Conservation (phyloP, 30 jellyfish, hydroid and myxozoan genomes). For the Cassiopea xamachana region DNA sequence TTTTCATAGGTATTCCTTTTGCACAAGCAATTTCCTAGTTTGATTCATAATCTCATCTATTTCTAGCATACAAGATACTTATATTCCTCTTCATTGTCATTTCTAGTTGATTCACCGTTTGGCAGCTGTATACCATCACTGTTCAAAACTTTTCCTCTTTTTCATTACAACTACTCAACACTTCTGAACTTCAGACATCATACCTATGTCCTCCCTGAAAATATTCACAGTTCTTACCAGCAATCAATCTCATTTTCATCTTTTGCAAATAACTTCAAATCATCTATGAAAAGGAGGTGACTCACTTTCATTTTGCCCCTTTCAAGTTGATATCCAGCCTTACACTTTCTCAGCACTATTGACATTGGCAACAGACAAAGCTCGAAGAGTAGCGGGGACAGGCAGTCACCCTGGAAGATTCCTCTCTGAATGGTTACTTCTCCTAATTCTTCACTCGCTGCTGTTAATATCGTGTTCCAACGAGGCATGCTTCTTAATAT, state of each 20-base stretch:
- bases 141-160: constrained; percentile 28
- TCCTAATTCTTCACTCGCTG: constrained; percentile 3
- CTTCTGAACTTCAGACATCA: constrained; percentile 43
- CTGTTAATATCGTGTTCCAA: constrained; percentile 1
- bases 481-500: constrained; percentile 6
- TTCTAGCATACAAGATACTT: constrained; percentile 6
- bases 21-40: not conserved
- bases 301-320: not conserved
- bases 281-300: constrained; percentile 50
- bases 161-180: constrained; percentile 27
- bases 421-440: constrained; percentile 11
- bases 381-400: constrained; percentile 2
- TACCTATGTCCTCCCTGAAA: constrained; percentile 35
- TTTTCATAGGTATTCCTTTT: not conserved
- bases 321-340: not conserved
- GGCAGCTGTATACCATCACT: not conserved
- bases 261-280: constrained; percentile 27
- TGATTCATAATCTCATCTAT: constrained; percentile 29
- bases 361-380: constrained; percentile 1
- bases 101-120: constrained; percentile 15
- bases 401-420: constrained; percentile 12
- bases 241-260: constrained; percentile 16
- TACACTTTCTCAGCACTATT: not conserved
- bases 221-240: constrained; percentile 8
- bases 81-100: constrained; percentile 15